A percentile compares a stretch with the other conserved stretches of the same genome.
These are phyloP conservation scores for Cyclina sinensis DNA, from an alignment of 1,140 invertebrate genomes.

Conservation along the genomic window DNA sequence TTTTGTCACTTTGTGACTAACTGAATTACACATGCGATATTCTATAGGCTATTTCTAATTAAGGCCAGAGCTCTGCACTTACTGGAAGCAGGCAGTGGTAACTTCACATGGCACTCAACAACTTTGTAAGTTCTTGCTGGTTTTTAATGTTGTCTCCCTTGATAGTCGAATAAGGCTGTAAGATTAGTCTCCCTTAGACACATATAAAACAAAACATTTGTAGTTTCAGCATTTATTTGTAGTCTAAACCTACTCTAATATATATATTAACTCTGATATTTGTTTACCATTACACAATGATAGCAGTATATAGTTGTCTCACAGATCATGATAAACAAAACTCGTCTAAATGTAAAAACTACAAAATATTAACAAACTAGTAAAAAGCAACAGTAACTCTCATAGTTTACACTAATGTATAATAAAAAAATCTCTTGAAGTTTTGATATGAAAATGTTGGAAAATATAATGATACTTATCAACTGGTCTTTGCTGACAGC, in stretches of 20 bases:
- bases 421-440: conserved; percentile 24
- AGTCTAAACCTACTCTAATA: conserved; percentile 51
- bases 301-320: conserved; percentile 38
- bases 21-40: too few species aligned
- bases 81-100: too few species aligned
- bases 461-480: neutral
- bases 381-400: conserved; percentile 48
- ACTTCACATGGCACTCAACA: too few species aligned
- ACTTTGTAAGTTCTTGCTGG: too few species aligned
- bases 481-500: too few species aligned
- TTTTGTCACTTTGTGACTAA: too few species aligned
- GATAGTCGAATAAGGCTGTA: too few species aligned
- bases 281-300: conserved; percentile 53
- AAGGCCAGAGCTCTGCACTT: too few species aligned
- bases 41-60: too few species aligned
- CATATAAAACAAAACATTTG: neutral
- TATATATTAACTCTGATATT: conserved; percentile 52
- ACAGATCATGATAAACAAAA: conserved; percentile 44
- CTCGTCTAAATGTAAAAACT: conserved; percentile 51
- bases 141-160: too few species aligned
- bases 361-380: conserved; percentile 58
- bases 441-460: conserved; percentile 42
- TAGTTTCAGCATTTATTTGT: conserved; percentile 54
- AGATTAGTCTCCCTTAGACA: too few species aligned
- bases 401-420: conserved; percentile 20